Percentiles rank a stretch among this genome's conserved stretches.
These are phyloP conservation scores for Planiliza haematocheilus DNA, from an alignment of 2,113 vertebrate species.

Conservation along the genomic window DNA sequence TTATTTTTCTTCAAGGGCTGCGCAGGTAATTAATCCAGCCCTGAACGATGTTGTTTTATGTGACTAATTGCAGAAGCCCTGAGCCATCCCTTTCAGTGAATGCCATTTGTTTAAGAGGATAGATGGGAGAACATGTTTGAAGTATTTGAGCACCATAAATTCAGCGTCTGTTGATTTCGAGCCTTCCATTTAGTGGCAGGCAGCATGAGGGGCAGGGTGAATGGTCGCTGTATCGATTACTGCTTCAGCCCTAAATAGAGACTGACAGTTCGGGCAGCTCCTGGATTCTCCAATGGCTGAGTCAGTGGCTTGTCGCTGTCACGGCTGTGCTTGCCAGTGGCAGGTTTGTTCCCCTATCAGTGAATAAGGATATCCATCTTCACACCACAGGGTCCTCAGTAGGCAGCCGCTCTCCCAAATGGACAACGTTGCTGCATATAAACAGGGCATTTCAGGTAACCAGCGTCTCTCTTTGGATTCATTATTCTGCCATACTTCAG, in stretches of 20 bases:
- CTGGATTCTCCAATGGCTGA: constrained; percentile 70
- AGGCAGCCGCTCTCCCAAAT: constrained; percentile 45
- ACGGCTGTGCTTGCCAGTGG: constrained; percentile 67
- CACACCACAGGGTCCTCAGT: constrained; percentile 67
- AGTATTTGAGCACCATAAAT: constrained; percentile 1
- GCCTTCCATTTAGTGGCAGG: constrained; percentile 6
- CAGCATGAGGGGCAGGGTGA: constrained; percentile 29
- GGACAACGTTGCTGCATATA: constrained; percentile 54
- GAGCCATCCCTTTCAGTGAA: constrained; percentile 16
- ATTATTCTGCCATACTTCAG: constrained; percentile 57
- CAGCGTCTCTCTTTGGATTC: constrained; percentile 28
- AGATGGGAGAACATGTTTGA: neutral
- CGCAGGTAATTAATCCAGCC: constrained; percentile 54
- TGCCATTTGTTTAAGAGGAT: constrained; percentile 35
- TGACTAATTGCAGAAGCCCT: constrained; percentile 40
- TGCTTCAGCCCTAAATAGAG: constrained; percentile 71
- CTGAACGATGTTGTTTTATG: constrained; percentile 5
- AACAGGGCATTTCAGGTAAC: constrained; percentile 60
- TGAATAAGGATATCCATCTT: constrained; percentile 77
- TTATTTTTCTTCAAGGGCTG: constrained; percentile 42
- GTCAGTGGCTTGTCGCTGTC: constrained; percentile 70
- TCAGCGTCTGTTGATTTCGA: neutral
- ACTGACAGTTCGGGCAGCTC: constrained; percentile 61
- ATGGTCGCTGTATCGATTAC: constrained; percentile 65
- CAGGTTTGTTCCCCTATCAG: constrained; percentile 72